These are phyloP conservation scores for Rhinoptilus africanus DNA, from an alignment of 2,113 vertebrate species.

Conservation along the genomic window DNA sequence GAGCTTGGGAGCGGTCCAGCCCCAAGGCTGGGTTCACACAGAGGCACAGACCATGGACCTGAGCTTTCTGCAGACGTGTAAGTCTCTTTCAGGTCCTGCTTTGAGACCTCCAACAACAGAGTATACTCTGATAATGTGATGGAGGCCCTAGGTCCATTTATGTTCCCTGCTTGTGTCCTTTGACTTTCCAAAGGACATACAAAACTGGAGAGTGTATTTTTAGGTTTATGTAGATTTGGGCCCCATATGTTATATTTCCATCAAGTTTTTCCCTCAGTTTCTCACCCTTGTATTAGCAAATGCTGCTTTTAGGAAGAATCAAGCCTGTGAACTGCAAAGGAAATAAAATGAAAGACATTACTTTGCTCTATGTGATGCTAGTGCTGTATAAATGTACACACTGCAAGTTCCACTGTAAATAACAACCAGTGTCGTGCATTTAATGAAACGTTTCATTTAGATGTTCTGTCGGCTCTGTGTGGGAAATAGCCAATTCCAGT, in stretches of 20 bases:
- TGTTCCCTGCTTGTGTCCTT: neutral
- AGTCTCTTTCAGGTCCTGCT: neutral
- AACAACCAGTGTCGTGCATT: neutral
- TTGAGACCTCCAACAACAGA: neutral
- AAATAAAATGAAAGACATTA: neutral
- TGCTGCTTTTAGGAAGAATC: neutral
- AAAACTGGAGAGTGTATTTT: neutral
- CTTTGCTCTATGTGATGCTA: neutral
- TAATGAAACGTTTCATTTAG: constrained; percentile 19
- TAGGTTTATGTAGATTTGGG: neutral
- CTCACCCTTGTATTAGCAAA: neutral
- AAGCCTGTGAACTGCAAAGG: neutral
- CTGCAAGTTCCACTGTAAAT: constrained; percentile 45
- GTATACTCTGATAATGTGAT: neutral
- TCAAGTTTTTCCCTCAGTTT: neutral
- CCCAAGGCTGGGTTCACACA: neutral
- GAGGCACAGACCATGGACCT: neutral
- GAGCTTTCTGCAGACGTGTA: neutral
- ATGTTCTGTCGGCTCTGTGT: neutral
- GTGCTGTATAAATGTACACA: neutral
- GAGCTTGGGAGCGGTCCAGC: neutral
- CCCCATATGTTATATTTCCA: neutral
- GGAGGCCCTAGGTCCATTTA: neutral
- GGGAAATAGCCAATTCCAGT: constrained; percentile 25
- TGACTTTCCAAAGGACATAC: neutral